Evolutionary conservation across 2,888 invertebrate species (phyloP), one percentile per base, ranked within the genome.

Genomic region (Acronicta alni): DNA sequence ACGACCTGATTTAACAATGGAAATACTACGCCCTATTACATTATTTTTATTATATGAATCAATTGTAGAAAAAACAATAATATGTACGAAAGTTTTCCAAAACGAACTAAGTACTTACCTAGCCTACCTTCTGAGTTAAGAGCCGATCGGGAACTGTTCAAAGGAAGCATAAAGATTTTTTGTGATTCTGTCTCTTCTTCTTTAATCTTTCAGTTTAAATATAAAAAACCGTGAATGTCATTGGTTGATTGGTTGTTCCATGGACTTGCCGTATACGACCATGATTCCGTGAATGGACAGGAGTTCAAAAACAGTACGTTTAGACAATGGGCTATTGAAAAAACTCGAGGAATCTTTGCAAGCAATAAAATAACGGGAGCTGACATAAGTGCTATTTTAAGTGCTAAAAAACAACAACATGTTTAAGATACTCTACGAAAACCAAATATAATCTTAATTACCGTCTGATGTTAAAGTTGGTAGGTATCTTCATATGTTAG

Each of bases 261-360:
- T 48, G 61, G 52, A 56, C 58, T 51, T 65, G 46, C 49, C 60
- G 48, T 57, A 35, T 49, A 81, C 71, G 67, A 65, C 72, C 74
- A 76, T 65, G 68, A 72, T 89, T 86, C 88, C 83, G 72, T 82
- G 90, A 88, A 89, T 82, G 82, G 77, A 68, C 60, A 60, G 56
- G 72, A 82, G 77, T 82, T 83, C 73, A 82, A 83, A 88, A 86
- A 82, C 83, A 84, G 67, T 54, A 67, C 75, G 70, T 77, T 80
- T 80, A 85, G 70, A 90, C 89, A 90, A 90, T 90, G 81, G 83
- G 73, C 80, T 70, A 87, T 88, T 87, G 82, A 83, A 86, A 87
- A 85, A 87, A 82, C 81, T 82, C 82, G 79, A 75, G 81, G 82
- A 86, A 87, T 82, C 79, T 77, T 82, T 79, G 77, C 75, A 79